Conservation (phyloP, 2,888 invertebrate genomes). For the Mythimna loreyi region DNA sequence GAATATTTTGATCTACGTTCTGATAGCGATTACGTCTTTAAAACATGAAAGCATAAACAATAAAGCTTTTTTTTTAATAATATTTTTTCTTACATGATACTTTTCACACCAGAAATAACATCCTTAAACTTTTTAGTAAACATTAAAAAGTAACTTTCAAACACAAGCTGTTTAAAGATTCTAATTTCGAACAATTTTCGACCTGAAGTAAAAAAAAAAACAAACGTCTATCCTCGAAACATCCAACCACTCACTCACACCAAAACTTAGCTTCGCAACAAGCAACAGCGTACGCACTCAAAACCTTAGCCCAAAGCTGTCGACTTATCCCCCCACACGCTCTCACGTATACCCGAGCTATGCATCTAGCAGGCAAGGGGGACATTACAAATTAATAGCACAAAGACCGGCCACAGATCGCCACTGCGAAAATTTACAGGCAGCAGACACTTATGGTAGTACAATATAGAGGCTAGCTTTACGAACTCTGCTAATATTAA, state of each 20-base stretch:
- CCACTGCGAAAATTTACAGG: conserved; percentile 89
- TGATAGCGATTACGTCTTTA: too few relatives aligned
- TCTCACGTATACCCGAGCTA: conserved; percentile 72
- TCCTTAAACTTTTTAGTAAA: too few relatives aligned
- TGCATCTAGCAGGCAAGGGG: conserved; percentile 82
- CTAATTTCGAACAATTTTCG: too few relatives aligned
- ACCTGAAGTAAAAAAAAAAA: too few relatives aligned
- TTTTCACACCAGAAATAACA: background rate
- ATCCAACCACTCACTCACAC: background rate
- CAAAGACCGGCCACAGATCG: conserved; percentile 90
- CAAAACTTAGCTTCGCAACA: conserved; percentile 37
- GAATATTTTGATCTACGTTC: background rate
- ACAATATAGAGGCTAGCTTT: conserved; percentile 75
- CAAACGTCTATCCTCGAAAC: too few relatives aligned
- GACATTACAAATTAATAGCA: conserved; percentile 91
- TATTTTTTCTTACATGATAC: too few relatives aligned
- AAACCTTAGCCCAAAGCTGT: conserved; percentile 61
- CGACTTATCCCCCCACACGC: conserved; percentile 72
- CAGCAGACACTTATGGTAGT: conserved; percentile 84
- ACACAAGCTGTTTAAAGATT: too few relatives aligned
- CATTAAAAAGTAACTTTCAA: too few relatives aligned
- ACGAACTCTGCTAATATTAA: conserved; percentile 67
- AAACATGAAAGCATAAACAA: too few relatives aligned
- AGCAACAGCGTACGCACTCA: conserved; percentile 31
- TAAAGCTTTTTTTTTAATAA: background rate